These are phyloP conservation scores for Lasiommata megera DNA, from an alignment of 2,888 invertebrate species.

Conservation along the genomic window DNA sequence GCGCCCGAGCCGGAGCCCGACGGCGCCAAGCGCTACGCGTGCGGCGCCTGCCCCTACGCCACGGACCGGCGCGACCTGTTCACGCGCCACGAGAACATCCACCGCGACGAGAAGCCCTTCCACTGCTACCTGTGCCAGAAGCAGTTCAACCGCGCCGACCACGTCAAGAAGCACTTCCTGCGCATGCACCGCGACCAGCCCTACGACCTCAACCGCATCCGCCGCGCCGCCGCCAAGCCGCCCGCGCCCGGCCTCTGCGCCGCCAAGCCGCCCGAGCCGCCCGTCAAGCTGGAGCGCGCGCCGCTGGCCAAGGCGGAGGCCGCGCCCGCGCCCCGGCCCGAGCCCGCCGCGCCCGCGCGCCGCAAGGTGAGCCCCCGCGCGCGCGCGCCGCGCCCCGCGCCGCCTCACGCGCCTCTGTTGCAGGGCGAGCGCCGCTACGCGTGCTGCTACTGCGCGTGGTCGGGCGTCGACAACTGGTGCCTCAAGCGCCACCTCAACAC, in stretches of 20 bases:
- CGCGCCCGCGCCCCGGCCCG: conserved; percentile 48
- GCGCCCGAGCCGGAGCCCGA: conserved; percentile 36
- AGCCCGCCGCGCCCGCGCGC: conserved; percentile 81
- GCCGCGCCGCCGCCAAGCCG: conserved; percentile 72
- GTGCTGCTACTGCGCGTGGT: conserved; percentile 96
- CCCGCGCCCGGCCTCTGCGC: conserved; percentile 37
- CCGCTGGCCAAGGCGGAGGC: conserved; percentile 47
- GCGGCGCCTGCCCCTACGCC: conserved; percentile 93
- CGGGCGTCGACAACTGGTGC: conserved; percentile 96
- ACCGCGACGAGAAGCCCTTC: conserved; percentile 95
- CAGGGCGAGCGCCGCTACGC: conserved; percentile 88
- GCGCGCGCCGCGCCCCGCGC: conserved; percentile 34
- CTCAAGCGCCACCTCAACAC: conserved; percentile 95
- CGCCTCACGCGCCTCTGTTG: conserved; percentile 31
- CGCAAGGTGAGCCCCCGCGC: conserved; percentile 37
- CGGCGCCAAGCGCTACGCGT: conserved; percentile 88
- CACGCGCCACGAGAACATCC: conserved; percentile 96
- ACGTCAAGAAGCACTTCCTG: conserved; percentile 96
- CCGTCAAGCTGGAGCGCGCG: conserved; percentile 54
- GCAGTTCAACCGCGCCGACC: conserved; percentile 96
- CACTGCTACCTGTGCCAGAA: conserved; percentile 96
- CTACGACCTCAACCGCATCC: conserved; percentile 91
- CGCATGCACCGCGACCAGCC: conserved; percentile 95
- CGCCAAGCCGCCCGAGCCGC: conserved; percentile 40
- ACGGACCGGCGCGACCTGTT: conserved; percentile 95